Conservation (phyloP, 53 echinoderm and acorn worm species). For the Crossaster papposus region DNA sequence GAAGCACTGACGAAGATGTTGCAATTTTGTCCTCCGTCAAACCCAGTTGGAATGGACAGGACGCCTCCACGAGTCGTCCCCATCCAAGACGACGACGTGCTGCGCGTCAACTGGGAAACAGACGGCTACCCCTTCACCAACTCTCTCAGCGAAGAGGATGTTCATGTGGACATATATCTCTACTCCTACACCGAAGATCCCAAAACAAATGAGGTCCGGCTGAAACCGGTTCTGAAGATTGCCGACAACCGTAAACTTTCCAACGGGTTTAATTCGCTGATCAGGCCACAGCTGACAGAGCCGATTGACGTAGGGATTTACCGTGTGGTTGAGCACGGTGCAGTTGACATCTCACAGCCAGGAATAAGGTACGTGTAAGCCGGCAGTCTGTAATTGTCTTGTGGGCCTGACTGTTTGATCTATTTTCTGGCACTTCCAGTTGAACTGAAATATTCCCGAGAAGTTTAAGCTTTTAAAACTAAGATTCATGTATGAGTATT, state of each 20-base stretch:
- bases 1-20: background rate
- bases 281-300: constrained; percentile 2
- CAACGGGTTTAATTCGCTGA: constrained; percentile 45
- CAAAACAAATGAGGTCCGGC: constrained; percentile 36
- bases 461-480: no score
- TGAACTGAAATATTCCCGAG: no score
- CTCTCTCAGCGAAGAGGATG: constrained; percentile 46
- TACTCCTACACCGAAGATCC: constrained; percentile 75
- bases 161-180: constrained; percentile 69
- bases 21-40: background rate
- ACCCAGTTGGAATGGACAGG: constrained; percentile 65
- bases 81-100: constrained; percentile 26
- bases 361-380: constrained; percentile 33
- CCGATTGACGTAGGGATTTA: constrained; percentile 68
- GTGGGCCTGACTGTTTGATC: no score
- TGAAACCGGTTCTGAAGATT: constrained; percentile 66
- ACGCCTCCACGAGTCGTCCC: constrained; percentile 43
- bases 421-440: no score
- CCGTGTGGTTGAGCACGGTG: constrained; percentile 66
- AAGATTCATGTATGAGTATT: no score
- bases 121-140: constrained; percentile 69
- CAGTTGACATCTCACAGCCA: constrained; percentile 53
- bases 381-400: background rate
- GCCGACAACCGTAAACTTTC: constrained; percentile 49
- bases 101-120: constrained; percentile 42